Percentiles rank a stretch among this genome's conserved stretches.
Evolutionary conservation across 64 coral and sea anemone species (phyloP).

Genomic region (Dendrophyllia cribrosa): DNA sequence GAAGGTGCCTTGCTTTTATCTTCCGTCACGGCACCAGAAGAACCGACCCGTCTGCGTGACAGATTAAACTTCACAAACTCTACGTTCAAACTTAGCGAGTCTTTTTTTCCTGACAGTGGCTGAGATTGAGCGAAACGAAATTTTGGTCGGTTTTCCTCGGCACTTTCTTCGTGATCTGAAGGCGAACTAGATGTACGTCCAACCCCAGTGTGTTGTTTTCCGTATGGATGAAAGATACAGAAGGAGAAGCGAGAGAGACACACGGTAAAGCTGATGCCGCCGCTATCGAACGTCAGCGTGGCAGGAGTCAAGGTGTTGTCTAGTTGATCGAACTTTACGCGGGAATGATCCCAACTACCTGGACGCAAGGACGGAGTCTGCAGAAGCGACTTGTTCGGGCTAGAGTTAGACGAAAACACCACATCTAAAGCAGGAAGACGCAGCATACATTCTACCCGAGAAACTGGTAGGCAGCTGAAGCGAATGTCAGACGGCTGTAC

Average conservation of each 20-base stretch:
- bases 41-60: conserved; percentile 82
- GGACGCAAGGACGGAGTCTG: conserved; percentile 37
- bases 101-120: conserved; percentile 94
- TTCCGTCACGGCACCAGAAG: conserved; percentile 31
- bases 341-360: conserved; percentile 36
- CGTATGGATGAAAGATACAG: conserved; percentile 97
- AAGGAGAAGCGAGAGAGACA: conserved; percentile 96
- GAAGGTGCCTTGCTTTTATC: conserved; percentile 64
- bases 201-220: conserved; percentile 82
- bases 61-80: conserved; percentile 99
- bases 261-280: conserved; percentile 96
- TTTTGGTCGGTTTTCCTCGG: conserved; percentile 58
- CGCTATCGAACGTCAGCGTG: conserved; percentile 78
- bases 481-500: conserved; percentile 96
- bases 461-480: conserved; percentile 92
- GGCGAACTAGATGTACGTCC: conserved; percentile 67
- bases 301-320: conserved; percentile 21
- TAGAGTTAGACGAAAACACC: conserved; percentile 94
- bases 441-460: conserved; percentile 96
- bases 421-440: conserved; percentile 92
- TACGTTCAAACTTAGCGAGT: conserved; percentile 94
- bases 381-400: conserved; percentile 79
- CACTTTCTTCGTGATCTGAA: conserved; percentile 52
- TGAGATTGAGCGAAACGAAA: conserved; percentile 79
- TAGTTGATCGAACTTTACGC: not conserved